Conservation (phyloP, 2,797 vertebrate species). For the Phylloscopus collybita region DNA sequence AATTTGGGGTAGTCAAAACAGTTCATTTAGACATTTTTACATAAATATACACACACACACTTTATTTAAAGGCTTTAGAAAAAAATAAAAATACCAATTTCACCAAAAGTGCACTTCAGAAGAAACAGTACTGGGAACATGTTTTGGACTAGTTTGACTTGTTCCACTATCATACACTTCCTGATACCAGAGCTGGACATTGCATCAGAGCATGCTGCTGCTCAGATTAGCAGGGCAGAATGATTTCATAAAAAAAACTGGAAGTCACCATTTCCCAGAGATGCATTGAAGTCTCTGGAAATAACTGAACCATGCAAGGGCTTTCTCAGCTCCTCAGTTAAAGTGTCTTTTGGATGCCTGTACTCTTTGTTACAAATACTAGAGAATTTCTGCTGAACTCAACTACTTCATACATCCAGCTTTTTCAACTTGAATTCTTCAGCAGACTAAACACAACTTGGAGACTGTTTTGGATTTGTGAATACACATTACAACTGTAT, state of each 20-base stretch:
- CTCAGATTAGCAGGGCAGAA: neutral
- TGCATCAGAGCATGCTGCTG: neutral
- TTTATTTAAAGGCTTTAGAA: neutral
- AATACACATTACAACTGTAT: neutral
- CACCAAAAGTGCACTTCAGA: neutral
- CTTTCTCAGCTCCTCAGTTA: neutral
- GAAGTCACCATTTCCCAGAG: neutral
- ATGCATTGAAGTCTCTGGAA: neutral
- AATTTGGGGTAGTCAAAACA: neutral
- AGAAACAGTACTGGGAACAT: neutral
- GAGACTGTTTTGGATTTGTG: neutral
- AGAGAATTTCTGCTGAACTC: neutral
- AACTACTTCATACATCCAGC: neutral
- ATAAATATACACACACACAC: rapidly evolving
- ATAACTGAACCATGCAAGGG: neutral
- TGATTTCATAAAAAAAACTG: neutral
- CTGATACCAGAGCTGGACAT: neutral
- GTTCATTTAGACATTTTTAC: neutral
- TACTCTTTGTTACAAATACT: neutral
- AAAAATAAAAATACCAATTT: neutral
- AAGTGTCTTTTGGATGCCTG: neutral
- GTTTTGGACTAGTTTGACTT: constrained; percentile 1
- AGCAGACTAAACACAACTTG: neutral
- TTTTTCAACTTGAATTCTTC: neutral
- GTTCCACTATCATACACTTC: neutral